Base-by-base conservation (phyloP, 2,113 vertebrate species). In the Anhinga rufa region DNA sequence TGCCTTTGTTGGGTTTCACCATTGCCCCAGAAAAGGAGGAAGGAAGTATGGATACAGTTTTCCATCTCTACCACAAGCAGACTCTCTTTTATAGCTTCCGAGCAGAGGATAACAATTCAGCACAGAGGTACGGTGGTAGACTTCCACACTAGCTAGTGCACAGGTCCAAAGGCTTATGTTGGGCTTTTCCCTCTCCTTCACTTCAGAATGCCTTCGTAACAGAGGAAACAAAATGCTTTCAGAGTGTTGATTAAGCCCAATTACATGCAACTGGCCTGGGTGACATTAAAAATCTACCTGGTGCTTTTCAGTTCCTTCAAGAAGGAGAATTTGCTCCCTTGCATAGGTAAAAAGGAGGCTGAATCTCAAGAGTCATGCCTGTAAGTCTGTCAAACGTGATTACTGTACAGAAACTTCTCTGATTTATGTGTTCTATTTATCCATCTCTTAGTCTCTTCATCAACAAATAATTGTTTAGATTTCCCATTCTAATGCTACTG, bases 1-100 rank as follows among this genome's bases (percentile, higher is more conserved):
- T 99, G 93, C 99, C 99, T 95, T 98, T 99, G 91, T 94, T 99
- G 97, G 99, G 99, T 68, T 99, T 99, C 98, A 99, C 99, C 49
- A 98, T 99, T 76, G 97, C 97, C 32, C 98, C 99, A 20, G 99
- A 99, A 81, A 98, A 97, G 88, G 98, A 98, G 13, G 98, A 98
- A 42, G 98, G 98, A 83, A 98, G 88, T 58, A 87, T 76, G 2
- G 98, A 99, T 52, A 97, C 98, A 14, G 93, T 99, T 92, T 99
- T 99, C 92, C 99, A 99, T 95, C 99, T 99, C 83, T 99, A 99
- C 97, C 99, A 99, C 98, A 99, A 99, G 98, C 99, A 99, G 95
- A 99, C 98, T 22, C 98, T 99, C 64, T 99, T 99, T 94, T 99
- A 99, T 82, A 99, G 98, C 92, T 99, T 99, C 97, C 98, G 98